Evolutionary conservation across 1,140 invertebrate genomes (phyloP).

Genomic region (Aporrectodea caliginosa): DNA sequence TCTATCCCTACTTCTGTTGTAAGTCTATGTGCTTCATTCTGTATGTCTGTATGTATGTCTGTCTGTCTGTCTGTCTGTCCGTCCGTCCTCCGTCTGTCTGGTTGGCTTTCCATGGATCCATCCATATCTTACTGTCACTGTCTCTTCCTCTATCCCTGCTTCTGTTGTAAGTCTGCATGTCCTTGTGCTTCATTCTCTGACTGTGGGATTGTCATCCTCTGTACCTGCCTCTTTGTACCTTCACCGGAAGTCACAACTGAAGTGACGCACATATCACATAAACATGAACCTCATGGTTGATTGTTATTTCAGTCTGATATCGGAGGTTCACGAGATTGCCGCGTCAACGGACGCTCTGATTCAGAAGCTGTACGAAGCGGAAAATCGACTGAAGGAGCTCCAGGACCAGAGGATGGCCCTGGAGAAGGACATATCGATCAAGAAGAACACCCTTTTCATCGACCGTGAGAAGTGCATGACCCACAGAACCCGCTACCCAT

Average conservation of each 20-base stretch:
- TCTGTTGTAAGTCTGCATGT: background rate
- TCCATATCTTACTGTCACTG: background rate
- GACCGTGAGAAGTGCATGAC: conserved; percentile 89
- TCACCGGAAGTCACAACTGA: background rate
- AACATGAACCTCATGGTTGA: background rate
- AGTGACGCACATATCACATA: background rate
- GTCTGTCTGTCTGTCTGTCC: background rate
- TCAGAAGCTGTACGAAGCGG: conserved; percentile 47
- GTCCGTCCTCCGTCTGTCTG: background rate
- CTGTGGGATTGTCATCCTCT: background rate
- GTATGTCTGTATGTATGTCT: background rate
- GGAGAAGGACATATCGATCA: conserved; percentile 81
- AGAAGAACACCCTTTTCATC: conserved; percentile 86
- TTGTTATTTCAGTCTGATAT: conserved; percentile 48
- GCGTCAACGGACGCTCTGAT: conserved; percentile 52
- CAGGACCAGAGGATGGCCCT: conserved; percentile 61
- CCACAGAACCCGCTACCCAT: conserved; percentile 60
- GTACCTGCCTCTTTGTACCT: background rate
- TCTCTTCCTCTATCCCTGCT: background rate
- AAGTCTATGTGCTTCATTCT: background rate
- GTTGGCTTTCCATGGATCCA: background rate
- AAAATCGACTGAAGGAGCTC: conserved; percentile 53
- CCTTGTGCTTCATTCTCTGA: background rate
- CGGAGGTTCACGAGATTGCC: conserved; percentile 52
- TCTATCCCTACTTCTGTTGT: background rate